Evolutionary conservation across 2,797 vertebrate genomes (phyloP).

Genomic region (Loris lydekkerianus): DNA sequence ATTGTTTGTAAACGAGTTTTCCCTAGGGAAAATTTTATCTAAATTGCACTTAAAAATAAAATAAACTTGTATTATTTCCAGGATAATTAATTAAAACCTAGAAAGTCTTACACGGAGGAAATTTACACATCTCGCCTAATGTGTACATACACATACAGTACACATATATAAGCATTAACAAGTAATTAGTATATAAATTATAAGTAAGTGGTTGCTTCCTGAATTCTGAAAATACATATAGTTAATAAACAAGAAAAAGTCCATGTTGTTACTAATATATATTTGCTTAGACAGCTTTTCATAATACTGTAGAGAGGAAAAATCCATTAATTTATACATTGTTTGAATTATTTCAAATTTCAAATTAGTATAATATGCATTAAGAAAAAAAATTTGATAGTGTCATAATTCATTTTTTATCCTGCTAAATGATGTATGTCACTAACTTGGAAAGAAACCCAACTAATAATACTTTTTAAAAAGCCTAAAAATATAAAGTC

Average conservation of each 20-base stretch:
- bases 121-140: not conserved
- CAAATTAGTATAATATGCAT: not conserved
- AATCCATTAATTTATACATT: not conserved
- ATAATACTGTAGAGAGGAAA: not conserved
- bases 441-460: not conserved
- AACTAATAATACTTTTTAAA: not conserved
- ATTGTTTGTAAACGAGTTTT: not conserved
- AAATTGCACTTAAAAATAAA: not conserved
- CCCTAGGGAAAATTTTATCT: not conserved
- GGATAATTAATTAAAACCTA: not conserved
- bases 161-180: not conserved
- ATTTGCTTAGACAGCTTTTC: not conserved
- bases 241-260: not conserved
- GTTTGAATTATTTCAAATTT: not conserved
- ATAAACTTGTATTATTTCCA: not conserved
- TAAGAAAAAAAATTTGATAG: not conserved
- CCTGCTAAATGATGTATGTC: not conserved
- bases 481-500: not conserved
- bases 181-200: not conserved
- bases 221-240: not conserved
- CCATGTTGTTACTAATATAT: not conserved
- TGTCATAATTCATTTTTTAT: not conserved
- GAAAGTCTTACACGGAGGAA: not conserved
- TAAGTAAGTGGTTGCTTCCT: not conserved
- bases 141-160: not conserved